Evolutionary conservation across 1,140 invertebrate genomes (phyloP), one percentile per base, ranked within the genome.

Genomic region (Elymnias hypermnestra): DNA sequence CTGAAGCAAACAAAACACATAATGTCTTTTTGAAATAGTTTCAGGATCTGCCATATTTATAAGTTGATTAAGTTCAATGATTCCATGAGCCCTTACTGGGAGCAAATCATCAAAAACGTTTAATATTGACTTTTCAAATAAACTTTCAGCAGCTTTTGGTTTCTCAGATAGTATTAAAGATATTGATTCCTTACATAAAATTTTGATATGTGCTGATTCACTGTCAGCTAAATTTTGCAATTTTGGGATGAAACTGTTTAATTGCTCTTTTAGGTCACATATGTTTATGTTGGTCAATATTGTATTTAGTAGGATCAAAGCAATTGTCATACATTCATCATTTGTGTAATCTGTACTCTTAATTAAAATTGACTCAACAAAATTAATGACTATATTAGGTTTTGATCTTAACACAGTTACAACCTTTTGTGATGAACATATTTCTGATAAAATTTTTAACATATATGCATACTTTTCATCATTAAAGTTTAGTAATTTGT

Each of bases 11-110:
- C 90, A 90, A 22, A 95, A 83, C 13, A 96, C 50, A 52, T 90
- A 86, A 43, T 92, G 87, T 62, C 91, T 91, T 55, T 92, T 91
- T 1, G 89, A 83, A 21, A 91, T 60, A 9, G 91, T 87, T 53
- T 90, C 89, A 12, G 76, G 33, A 86, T 96, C 91, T 54, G 86
- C 88, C 5, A 77, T 72, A 63, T 92, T 88, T 15, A 97, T 87
- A 3, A 97, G 78, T 85, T 91, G 93, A 14, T 89, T 91, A 5
- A 97, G 71, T 37, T 88, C 76, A 44, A 95, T 90, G 12, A 96
- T 72, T 5, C 91, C 95, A 86, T 97, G 94, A 10, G 92, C 94
- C 70, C 91, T 88, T 0, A 94, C 89, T 4, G 94, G 94, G n/a
- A 96, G 69, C 26, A 94, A 71, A n/a, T 90, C 86, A 86, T 95